Conservation (phyloP, 1,140 invertebrate species). For the Diploscapter pachys region DNA sequence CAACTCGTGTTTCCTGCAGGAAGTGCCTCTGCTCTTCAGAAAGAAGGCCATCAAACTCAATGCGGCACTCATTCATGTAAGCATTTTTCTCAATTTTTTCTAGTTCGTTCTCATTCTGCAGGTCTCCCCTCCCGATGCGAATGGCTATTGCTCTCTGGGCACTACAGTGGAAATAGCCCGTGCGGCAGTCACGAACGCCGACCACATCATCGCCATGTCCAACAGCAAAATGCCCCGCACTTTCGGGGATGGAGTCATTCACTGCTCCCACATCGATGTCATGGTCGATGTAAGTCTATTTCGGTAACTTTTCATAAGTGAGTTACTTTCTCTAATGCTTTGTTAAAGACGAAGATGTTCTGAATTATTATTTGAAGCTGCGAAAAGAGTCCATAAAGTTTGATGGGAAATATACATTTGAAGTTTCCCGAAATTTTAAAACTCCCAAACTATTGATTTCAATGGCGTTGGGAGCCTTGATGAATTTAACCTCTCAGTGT, state of each 20-base stretch:
- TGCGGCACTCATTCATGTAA: slow-evolving; percentile 77
- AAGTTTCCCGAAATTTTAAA: no score
- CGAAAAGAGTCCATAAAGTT: no score
- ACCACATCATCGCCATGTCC: slow-evolving; percentile 75
- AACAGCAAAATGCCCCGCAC: slow-evolving; percentile 83
- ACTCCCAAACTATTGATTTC: no score
- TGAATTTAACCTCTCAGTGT: slow-evolving; percentile 71
- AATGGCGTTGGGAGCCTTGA: no score
- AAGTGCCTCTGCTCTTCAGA: slow-evolving; percentile 83
- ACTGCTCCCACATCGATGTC: slow-evolving; percentile 82
- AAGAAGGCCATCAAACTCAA: slow-evolving; percentile 77
- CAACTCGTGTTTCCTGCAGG: slow-evolving; percentile 84
- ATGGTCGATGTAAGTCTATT: slow-evolving; percentile 67
- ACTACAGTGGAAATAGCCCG: slow-evolving; percentile 86
- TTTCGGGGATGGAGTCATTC: slow-evolving; percentile 82
- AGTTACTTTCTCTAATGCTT: no score
- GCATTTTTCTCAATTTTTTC: slow-evolving; percentile 79
- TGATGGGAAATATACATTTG: no score
- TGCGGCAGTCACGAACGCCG: slow-evolving; percentile 77
- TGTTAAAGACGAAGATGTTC: no score
- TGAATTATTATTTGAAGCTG: no score
- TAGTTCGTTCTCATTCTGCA: slow-evolving; percentile 73
- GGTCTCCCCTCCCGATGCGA: slow-evolving; percentile 79
- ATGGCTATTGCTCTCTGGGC: slow-evolving; percentile 84
- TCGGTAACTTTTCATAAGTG: no score